Base-by-base conservation (phyloP, 2,113 vertebrate species). In the Pseudorhombus dupliciocellatus region DNA sequence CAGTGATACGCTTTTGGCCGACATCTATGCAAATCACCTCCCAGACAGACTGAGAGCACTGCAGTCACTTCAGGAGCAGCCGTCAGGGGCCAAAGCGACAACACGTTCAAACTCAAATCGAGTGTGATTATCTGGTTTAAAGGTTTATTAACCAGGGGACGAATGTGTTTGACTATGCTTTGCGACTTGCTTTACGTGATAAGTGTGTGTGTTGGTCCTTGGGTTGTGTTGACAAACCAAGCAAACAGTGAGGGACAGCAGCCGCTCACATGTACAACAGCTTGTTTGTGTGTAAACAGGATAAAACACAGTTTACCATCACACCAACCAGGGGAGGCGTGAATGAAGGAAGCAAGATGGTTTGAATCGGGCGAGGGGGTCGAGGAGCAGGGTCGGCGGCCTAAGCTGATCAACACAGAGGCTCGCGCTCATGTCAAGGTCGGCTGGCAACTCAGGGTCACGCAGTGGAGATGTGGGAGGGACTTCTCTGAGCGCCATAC, bases 341-440 rank as follows among this genome's bases (percentile, higher is more conserved):
- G 22, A 2, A 15, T 6, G 62, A 31, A 67, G 14, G 70, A 20
- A 18, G 55, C 60, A 24, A 28, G 20, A 34, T 34, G 34, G 6
- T 48, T 8, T 40, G 15, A 0, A 44, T 16, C 77, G 16, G 64
- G 30, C 3, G 78, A 84, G 67, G 67, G 69, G 72, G 81, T 67
- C 77, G 8, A 4, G 16, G 46, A 6, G 66, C 54, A 21, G 69
- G 20, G 65, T 42, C 63, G 18, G 53, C 46, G 84, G 80, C 67
- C 75, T 80, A 80, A 87, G 87, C 85, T 79, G 81, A 84, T 88
- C 75, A 67, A 46, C 20, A 2, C 0, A 58, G 57, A 15, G 57
- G 58, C 20, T 3, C 34, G 9, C 5, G 34, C 12, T 21, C 61
- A 30, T 0, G 22, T 55, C 16, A 60, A 78, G 75, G 75, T 85